phyloP scores from a whole-genome alignment of 2,113 vertebrate species.

The Acanthochromis polyacanthus region DNA sequence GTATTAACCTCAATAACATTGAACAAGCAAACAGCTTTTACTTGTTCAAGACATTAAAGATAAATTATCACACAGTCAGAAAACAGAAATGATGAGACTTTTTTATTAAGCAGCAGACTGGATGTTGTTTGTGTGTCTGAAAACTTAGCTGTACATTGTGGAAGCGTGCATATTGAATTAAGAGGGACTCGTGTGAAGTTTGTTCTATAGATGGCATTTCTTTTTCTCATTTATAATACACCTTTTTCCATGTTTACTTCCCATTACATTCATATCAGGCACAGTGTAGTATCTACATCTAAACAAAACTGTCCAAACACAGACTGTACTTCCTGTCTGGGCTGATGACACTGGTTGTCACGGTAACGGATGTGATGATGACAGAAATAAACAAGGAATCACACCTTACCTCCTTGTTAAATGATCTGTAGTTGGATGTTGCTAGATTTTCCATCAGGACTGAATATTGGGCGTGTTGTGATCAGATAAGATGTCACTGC shows the following conservation, averaged over 20 bases:
- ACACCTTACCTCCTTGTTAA: conserved; percentile 10
- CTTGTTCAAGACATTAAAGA: not conserved
- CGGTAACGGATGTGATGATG: conserved; percentile 13
- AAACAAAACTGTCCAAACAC: no score
- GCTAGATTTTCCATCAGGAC: conserved; percentile 7
- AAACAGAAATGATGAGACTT: not conserved
- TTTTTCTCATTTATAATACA: accelerated
- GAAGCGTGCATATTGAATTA: no score
- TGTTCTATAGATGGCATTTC: not conserved
- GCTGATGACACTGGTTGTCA: conserved; percentile 38
- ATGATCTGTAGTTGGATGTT: conserved; percentile 41
- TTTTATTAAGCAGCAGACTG: no score
- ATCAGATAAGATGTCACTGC: conserved; percentile 50
- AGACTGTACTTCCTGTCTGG: conserved; percentile 56
- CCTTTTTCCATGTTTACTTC: not conserved
- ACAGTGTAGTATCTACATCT: no score
- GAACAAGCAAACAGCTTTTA: not conserved
- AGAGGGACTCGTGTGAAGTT: not conserved
- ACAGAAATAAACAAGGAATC: conserved; percentile 25
- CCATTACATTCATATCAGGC: no score
- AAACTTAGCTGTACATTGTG: no score
- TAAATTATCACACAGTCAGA: not conserved
- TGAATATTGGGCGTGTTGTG: conserved; percentile 11
- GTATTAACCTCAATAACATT: not conserved
- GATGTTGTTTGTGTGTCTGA: no score